A percentile compares a stretch with the other conserved stretches of the same genome.
phyloP scores from a whole-genome alignment of 1,140 invertebrate species.

The Trichonephila clavata region DNA sequence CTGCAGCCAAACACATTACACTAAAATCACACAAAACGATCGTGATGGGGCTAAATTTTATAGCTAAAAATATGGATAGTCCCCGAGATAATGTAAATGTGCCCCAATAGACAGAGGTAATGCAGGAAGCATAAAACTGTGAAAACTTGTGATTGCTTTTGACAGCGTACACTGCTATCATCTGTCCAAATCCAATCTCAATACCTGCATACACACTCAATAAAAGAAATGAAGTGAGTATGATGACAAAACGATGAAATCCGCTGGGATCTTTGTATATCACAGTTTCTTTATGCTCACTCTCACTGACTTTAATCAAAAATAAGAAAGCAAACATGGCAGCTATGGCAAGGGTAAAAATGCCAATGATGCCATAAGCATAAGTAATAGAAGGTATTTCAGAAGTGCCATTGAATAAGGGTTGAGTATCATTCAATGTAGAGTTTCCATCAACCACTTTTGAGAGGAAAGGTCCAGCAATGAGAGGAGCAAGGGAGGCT shows the following conservation, averaged over 20 bases:
- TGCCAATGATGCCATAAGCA: slow-evolving; percentile 61
- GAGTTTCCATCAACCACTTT: neutral
- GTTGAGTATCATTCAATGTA: neutral
- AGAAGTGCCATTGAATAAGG: neutral
- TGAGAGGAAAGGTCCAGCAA: slow-evolving; percentile 82
- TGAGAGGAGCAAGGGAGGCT: slow-evolving; percentile 83
- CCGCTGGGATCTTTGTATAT: slow-evolving; percentile 45
- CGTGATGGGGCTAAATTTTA: slow-evolving; percentile 80
- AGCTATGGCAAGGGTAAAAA: slow-evolving; percentile 40
- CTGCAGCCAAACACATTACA: slow-evolving; percentile 79
- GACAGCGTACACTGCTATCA: slow-evolving; percentile 81
- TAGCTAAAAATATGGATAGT: slow-evolving; percentile 81
- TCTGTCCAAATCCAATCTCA: slow-evolving; percentile 82
- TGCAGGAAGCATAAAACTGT: slow-evolving; percentile 80
- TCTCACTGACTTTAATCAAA: slow-evolving; percentile 17
- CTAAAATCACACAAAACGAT: slow-evolving; percentile 81
- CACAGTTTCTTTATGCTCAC: neutral
- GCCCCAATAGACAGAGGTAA: slow-evolving; percentile 83
- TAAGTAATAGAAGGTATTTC: neutral
- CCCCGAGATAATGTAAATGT: slow-evolving; percentile 82
- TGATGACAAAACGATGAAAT: neutral
- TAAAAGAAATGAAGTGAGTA: slow-evolving; percentile 79
- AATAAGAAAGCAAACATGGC: slow-evolving; percentile 54
- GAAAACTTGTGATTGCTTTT: slow-evolving; percentile 79
- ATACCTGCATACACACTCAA: slow-evolving; percentile 82